These are phyloP conservation scores for Athene cunicularia DNA, from an alignment of 2,113 vertebrate genomes.

Conservation along the genomic window DNA sequence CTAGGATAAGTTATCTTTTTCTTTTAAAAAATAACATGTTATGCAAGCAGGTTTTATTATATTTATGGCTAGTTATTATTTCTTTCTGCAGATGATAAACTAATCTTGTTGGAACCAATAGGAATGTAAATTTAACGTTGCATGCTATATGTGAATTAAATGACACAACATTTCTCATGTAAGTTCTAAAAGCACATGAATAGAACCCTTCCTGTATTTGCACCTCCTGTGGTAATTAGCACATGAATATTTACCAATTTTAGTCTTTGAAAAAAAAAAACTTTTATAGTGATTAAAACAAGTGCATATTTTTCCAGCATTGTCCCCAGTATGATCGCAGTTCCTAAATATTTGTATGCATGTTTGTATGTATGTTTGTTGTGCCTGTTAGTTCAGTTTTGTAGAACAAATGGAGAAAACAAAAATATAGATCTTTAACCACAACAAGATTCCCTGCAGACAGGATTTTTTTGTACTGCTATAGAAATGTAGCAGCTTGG, in stretches of 20 bases:
- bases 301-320: neutral
- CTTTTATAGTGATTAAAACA: neutral
- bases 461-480: conserved; percentile 26
- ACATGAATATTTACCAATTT: neutral
- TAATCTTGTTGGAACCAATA: neutral
- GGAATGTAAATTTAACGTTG: conserved; percentile 2
- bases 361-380: neutral
- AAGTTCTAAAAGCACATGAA: neutral
- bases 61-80: conserved; percentile 19
- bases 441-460: conserved; percentile 44
- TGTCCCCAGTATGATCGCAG: neutral
- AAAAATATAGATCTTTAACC: conserved; percentile 56
- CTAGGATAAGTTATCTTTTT: conserved; percentile 20
- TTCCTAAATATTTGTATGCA: neutral
- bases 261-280: neutral
- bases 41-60: conserved; percentile 28
- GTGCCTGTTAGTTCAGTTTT: conserved; percentile 29
- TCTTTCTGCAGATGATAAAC: neutral
- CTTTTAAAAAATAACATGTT: neutral
- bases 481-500: conserved; percentile 12
- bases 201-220: neutral
- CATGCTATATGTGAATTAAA: neutral
- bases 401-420: conserved; percentile 37
- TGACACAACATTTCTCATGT: neutral
- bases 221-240: neutral